These are phyloP conservation scores for Lochmaea capreae DNA, from an alignment of 2,888 invertebrate species.

Conservation along the genomic window DNA sequence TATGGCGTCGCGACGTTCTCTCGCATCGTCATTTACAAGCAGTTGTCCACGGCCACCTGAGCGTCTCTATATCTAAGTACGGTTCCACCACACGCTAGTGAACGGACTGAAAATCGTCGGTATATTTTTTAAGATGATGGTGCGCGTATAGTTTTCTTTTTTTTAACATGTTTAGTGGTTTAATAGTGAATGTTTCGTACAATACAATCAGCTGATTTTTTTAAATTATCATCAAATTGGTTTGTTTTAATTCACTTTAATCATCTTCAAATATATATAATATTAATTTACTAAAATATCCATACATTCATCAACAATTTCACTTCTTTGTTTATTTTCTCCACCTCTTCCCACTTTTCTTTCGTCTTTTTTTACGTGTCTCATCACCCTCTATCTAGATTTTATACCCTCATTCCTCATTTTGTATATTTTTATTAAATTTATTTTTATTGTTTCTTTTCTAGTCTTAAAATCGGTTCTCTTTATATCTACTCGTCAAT, in stretches of 20 bases:
- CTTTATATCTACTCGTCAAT: no score
- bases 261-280: no score
- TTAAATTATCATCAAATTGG: background rate
- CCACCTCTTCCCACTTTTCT: no score
- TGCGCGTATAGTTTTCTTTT: background rate
- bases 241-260: slow-evolving; percentile 2
- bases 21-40: slow-evolving; percentile 54
- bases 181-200: background rate
- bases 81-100: slow-evolving; percentile 21
- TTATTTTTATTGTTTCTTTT: no score
- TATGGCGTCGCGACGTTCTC: slow-evolving; percentile 56
- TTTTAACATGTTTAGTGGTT: background rate
- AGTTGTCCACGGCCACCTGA: slow-evolving; percentile 56
- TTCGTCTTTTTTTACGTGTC: no score
- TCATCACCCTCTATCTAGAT: no score
- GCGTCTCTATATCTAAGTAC: slow-evolving; percentile 46
- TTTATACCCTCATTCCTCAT: no score
- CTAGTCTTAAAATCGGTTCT: no score
- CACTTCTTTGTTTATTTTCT: no score
- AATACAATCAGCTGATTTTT: slow-evolving; percentile 9
- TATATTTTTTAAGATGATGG: slow-evolving; percentile 8
- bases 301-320: background rate
- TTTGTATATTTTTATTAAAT: no score
- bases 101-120: background rate
- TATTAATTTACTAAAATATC: no score